Evolutionary conservation across 1,140 invertebrate genomes (phyloP).

Genomic region (Ctenoplectra terminalis): DNA sequence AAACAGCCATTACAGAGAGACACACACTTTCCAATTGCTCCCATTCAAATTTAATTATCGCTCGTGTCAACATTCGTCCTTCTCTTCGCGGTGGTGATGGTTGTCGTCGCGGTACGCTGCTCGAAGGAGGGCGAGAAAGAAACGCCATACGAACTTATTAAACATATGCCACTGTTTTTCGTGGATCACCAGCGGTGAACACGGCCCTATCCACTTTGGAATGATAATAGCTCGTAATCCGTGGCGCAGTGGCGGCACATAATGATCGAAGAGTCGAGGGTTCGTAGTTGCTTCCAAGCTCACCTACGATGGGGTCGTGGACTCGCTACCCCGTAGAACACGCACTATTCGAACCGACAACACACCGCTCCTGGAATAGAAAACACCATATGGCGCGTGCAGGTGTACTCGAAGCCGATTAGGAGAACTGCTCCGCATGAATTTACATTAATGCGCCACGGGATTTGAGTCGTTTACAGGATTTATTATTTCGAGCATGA

Average conservation of each 20-base stretch:
- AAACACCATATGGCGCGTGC: slow-evolving; percentile 82
- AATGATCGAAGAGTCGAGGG: slow-evolving; percentile 65
- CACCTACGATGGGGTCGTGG: slow-evolving; percentile 71
- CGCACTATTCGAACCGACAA: slow-evolving; percentile 52
- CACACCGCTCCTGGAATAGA: slow-evolving; percentile 70
- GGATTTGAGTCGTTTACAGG: slow-evolving; percentile 79
- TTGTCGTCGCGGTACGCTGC: neutral
- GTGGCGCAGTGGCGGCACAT: slow-evolving; percentile 66
- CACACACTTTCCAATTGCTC: slow-evolving; percentile 59
- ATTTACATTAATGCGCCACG: slow-evolving; percentile 81
- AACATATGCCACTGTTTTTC: slow-evolving; percentile 77
- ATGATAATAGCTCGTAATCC: slow-evolving; percentile 82
- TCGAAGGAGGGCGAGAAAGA: neutral
- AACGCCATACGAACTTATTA: slow-evolving; percentile 75
- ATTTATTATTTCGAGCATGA: slow-evolving; percentile 80
- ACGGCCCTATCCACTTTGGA: slow-evolving; percentile 71
- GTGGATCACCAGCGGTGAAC: slow-evolving; percentile 54
- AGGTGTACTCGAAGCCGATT: slow-evolving; percentile 82
- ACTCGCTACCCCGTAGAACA: slow-evolving; percentile 25
- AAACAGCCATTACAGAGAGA: slow-evolving; percentile 26
- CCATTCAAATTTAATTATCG: slow-evolving; percentile 65
- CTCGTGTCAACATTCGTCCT: slow-evolving; percentile 63
- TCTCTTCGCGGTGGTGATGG: neutral
- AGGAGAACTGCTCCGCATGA: slow-evolving; percentile 78
- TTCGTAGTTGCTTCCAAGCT: slow-evolving; percentile 69